These are phyloP conservation scores for Echinarachnius parma DNA, from an alignment of 53 echinoderm and acorn worm genomes.

Conservation along the genomic window DNA sequence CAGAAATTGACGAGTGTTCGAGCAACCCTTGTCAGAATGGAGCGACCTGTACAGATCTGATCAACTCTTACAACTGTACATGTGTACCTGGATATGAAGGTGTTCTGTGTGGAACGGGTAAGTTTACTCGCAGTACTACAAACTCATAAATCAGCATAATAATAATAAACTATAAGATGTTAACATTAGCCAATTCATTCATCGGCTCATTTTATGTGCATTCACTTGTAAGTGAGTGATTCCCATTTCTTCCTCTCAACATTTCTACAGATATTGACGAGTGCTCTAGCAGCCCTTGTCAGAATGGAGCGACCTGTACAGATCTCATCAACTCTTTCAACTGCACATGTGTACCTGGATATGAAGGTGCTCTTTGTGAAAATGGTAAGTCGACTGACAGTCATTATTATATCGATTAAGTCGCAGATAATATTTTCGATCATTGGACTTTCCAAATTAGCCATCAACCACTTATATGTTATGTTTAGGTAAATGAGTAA, in stretches of 20 bases:
- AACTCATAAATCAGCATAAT: too few relatives aligned
- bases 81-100: neutral
- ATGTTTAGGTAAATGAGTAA: too few relatives aligned
- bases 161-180: too few relatives aligned
- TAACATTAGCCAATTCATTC: too few relatives aligned
- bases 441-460: too few relatives aligned
- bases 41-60: neutral
- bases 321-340: neutral
- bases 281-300: neutral
- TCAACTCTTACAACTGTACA: neutral
- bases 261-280: neutral
- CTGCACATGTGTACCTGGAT: neutral
- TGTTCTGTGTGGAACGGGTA: conserved; percentile 20
- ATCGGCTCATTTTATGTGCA: too few relatives aligned
- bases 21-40: neutral
- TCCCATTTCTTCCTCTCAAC: too few relatives aligned
- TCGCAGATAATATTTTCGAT: too few relatives aligned
- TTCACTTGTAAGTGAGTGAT: too few relatives aligned
- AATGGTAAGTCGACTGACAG: conserved; percentile 37
- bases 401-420: too few relatives aligned
- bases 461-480: too few relatives aligned
- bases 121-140: neutral
- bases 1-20: neutral
- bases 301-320: neutral
- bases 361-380: neutral